A percentile compares a stretch with the other conserved stretches of the same genome.
These are phyloP conservation scores for Rhinichthys osculus DNA, from an alignment of 2,797 vertebrate genomes.

Conservation along the genomic window DNA sequence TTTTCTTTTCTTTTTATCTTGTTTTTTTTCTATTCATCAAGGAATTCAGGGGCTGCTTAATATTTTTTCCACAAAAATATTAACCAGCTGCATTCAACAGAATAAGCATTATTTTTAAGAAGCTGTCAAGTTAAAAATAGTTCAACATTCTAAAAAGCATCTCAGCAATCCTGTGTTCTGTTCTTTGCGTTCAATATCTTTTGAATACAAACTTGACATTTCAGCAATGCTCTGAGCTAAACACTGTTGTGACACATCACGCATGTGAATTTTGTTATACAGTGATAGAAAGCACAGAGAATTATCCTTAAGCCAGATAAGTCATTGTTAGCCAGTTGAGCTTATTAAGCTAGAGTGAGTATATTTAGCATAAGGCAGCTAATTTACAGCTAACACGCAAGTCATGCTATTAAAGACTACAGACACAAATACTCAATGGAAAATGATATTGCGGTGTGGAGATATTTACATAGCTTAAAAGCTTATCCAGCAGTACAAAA, in stretches of 20 bases:
- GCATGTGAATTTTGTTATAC: not conserved
- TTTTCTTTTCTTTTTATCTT: too few relatives aligned
- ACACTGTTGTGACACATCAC: not conserved
- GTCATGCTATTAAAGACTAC: slow-evolving; percentile 27
- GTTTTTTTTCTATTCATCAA: too few relatives aligned
- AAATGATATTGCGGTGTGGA: slow-evolving; percentile 21
- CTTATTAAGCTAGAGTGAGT: slow-evolving; percentile 32
- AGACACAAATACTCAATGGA: slow-evolving; percentile 38
- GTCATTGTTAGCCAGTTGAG: slow-evolving; percentile 25
- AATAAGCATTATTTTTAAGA: not conserved
- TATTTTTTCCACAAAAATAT: not conserved
- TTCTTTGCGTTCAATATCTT: not conserved
- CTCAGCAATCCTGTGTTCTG: not conserved
- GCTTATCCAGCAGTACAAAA: slow-evolving; percentile 21
- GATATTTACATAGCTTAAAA: slow-evolving; percentile 36
- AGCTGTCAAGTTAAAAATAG: not conserved
- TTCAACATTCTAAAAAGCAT: not conserved
- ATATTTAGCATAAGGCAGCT: slow-evolving; percentile 38
- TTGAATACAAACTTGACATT: not conserved
- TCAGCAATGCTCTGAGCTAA: not conserved
- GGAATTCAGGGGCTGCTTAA: too few relatives aligned
- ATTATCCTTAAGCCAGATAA: slow-evolving; percentile 41
- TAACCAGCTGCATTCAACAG: not conserved
- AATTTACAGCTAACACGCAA: slow-evolving; percentile 34
- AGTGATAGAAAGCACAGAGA: slow-evolving; percentile 14